A percentile compares a stretch with the other conserved stretches of the same genome.
Conservation (phyloP, 2,797 vertebrate genomes). For the Tapirus indicus region DNA sequence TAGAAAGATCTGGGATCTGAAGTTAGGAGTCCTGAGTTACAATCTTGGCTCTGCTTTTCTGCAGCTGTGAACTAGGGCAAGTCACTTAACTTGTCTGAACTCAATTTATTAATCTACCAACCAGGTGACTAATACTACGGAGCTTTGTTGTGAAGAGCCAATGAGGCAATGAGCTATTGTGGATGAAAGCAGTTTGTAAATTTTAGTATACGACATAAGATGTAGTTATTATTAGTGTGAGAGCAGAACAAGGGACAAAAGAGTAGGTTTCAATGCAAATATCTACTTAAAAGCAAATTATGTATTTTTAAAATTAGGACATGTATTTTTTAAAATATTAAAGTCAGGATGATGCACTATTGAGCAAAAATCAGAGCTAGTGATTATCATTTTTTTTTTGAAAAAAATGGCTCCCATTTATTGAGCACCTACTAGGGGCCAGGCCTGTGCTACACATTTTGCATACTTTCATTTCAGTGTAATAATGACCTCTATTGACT, state of each 20-base stretch:
- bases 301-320: constrained; percentile 40
- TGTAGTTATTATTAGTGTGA: background rate
- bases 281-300: background rate
- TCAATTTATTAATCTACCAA: constrained; percentile 2
- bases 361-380: background rate
- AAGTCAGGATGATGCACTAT: background rate
- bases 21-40: background rate
- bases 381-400: background rate
- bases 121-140: background rate
- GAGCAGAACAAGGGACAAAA: background rate
- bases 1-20: constrained; percentile 13
- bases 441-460: background rate
- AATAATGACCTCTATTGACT: background rate
- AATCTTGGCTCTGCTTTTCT: background rate
- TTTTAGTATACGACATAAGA: background rate
- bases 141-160: background rate
- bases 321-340: background rate
- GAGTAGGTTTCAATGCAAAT: background rate
- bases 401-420: background rate
- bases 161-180: background rate
- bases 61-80: background rate
- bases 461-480: background rate
- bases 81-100: background rate
- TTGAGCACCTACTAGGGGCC: background rate
- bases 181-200: background rate